These are phyloP conservation scores for Idaea aversata DNA, from an alignment of 2,888 invertebrate genomes.

Conservation along the genomic window DNA sequence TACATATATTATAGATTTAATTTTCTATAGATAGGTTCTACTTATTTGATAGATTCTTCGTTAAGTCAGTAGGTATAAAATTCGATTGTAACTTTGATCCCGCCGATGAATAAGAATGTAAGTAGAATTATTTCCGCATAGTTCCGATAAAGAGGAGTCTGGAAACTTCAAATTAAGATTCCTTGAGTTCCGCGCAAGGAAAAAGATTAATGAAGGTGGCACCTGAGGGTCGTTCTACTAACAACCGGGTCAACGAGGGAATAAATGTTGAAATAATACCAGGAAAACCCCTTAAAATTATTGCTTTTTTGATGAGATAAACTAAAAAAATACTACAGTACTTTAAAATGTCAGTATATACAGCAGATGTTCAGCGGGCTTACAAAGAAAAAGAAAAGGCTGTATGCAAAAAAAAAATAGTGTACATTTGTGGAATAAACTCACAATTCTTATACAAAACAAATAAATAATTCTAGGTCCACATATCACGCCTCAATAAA, in stretches of 20 bases:
- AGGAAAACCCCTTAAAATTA: constrained; percentile 28
- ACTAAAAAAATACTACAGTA: not conserved
- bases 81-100: not conserved
- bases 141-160: constrained; percentile 76
- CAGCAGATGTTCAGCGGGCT: not conserved
- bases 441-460: not conserved
- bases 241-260: constrained; percentile 57
- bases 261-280: constrained; percentile 65
- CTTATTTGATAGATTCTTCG: too few relatives aligned
- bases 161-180: constrained; percentile 80
- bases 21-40: too few relatives aligned
- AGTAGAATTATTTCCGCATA: constrained; percentile 75
- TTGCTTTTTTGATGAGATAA: not conserved
- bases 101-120: constrained; percentile 6
- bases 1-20: too few relatives aligned
- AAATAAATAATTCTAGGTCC: not conserved
- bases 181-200: constrained; percentile 71
- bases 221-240: constrained; percentile 67
- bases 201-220: constrained; percentile 78
- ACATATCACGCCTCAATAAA: not conserved
- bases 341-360: not conserved
- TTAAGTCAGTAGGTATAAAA: not conserved
- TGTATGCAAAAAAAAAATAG: not conserved
- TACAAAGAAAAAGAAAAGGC: not conserved
- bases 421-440: not conserved